Conservation (phyloP, 1,140 invertebrate genomes). For the Luehdorfia chinensis region DNA sequence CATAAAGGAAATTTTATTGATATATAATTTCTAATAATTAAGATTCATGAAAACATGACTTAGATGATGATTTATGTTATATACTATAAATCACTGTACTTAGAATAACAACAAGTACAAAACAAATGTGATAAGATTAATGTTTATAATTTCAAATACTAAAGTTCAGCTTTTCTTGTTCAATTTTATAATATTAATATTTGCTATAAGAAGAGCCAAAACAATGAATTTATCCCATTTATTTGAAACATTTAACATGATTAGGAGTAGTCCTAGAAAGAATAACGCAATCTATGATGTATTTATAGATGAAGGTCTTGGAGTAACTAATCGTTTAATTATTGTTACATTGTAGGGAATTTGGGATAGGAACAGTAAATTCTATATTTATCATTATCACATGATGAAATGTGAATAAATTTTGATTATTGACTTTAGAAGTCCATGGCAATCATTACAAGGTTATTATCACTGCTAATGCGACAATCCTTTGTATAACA, state of each 20-base stretch:
- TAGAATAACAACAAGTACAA: not conserved
- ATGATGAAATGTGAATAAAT: not conserved
- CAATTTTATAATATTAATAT: no score
- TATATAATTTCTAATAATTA: no score
- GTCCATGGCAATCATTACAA: constrained; percentile 13
- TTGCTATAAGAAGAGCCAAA: no score
- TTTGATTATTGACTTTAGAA: constrained; percentile 11
- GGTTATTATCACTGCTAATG: constrained; percentile 17
- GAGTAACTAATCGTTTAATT: constrained; percentile 39
- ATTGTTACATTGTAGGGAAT: constrained; percentile 41
- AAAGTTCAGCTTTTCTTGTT: constrained; percentile 2
- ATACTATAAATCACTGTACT: no score
- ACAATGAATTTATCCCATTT: no score
- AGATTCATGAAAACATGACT: no score
- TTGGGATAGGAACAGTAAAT: not conserved
- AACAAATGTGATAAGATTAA: constrained; percentile 3
- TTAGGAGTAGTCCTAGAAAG: no score
- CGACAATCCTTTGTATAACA: no score
- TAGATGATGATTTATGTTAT: no score
- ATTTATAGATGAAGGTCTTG: constrained; percentile 68
- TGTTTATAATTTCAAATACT: constrained; percentile 6
- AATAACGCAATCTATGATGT: no score
- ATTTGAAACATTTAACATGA: no score
- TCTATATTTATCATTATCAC: constrained; percentile 1
- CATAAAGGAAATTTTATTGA: no score